Percentiles rank a stretch among this genome's conserved stretches.
phyloP scores from a whole-genome alignment of 2,797 vertebrate genomes.

The Scyliorhinus canicula region DNA sequence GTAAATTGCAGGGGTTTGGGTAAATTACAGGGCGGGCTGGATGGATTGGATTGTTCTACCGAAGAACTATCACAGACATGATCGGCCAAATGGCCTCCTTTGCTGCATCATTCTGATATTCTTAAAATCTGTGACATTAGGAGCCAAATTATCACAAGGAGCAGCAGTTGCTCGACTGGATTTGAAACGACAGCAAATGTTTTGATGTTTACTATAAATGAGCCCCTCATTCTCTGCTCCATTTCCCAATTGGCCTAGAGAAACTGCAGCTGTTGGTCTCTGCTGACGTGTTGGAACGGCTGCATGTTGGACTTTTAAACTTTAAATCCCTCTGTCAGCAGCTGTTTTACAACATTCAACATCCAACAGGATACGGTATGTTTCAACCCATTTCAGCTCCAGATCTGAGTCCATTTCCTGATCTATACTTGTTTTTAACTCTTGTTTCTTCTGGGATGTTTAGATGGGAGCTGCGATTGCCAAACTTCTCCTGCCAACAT shows the following conservation, averaged over 20 bases:
- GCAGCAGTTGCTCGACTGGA: background rate
- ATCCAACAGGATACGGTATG: background rate
- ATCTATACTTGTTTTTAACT: background rate
- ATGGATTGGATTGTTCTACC: background rate
- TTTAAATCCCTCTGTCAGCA: slow-evolving; percentile 64
- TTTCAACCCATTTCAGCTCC: background rate
- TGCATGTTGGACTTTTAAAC: slow-evolving; percentile 62
- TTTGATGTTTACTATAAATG: slow-evolving; percentile 43
- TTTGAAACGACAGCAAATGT: slow-evolving; percentile 22
- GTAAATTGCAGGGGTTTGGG: too few relatives aligned
- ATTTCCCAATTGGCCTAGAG: background rate
- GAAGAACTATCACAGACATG: background rate
- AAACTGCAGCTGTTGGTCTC: slow-evolving; percentile 48
- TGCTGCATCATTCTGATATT: background rate
- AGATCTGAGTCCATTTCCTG: background rate
- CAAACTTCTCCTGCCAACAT: slow-evolving; percentile 83
- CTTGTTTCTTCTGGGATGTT: background rate
- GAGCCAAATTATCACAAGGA: background rate
- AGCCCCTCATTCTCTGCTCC: background rate
- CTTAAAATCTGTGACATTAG: background rate
- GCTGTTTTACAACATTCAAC: slow-evolving; percentile 50
- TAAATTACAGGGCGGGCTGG: background rate
- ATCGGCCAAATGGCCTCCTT: background rate
- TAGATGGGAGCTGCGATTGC: slow-evolving; percentile 81
- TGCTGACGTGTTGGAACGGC: slow-evolving; percentile 40